Percentiles rank a stretch among this genome's conserved stretches.
Conservation (phyloP, 2,797 vertebrate species). For the Anableps anableps region DNA sequence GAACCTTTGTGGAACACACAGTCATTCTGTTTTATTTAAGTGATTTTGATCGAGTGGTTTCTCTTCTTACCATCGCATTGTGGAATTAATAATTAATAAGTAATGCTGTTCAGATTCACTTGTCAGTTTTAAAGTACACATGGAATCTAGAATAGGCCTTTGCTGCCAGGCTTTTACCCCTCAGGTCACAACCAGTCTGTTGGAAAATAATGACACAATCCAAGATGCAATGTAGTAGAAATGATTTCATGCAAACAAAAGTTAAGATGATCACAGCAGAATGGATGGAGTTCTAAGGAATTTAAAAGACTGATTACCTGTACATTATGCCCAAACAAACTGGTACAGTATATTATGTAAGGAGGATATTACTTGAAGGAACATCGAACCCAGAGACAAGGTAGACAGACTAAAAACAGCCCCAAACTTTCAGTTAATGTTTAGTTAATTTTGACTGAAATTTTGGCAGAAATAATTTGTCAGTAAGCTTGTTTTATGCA, state of each 20-base stretch:
- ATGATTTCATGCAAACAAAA: conserved; percentile 62
- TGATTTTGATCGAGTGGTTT: conserved; percentile 69
- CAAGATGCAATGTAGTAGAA: conserved; percentile 61
- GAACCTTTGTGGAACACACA: conserved; percentile 58
- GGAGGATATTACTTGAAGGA: background rate
- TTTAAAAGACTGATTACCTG: conserved; percentile 11
- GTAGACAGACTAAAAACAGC: background rate
- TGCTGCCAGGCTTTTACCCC: conserved; percentile 51
- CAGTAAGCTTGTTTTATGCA: background rate
- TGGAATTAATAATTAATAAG: conserved; percentile 80
- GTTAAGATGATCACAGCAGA: conserved; percentile 36
- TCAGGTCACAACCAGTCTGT: conserved; percentile 47
- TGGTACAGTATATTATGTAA: conserved; percentile 11
- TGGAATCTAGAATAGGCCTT: conserved; percentile 56
- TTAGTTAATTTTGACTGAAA: background rate
- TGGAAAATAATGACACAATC: conserved; percentile 64
- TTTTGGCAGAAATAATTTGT: background rate
- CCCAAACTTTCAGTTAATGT: background rate
- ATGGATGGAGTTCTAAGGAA: conserved; percentile 2
- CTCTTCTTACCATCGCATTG: conserved; percentile 58
- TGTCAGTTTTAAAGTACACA: conserved; percentile 78
- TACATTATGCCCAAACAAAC: conserved; percentile 43
- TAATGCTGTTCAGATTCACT: conserved; percentile 75
- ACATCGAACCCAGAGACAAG: background rate
- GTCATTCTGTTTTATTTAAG: conserved; percentile 74